A percentile compares a stretch with the other conserved stretches of the same genome.
Evolutionary conservation across 2,797 vertebrate species (phyloP).

Genomic region (Parotocinclus haroldoi): DNA sequence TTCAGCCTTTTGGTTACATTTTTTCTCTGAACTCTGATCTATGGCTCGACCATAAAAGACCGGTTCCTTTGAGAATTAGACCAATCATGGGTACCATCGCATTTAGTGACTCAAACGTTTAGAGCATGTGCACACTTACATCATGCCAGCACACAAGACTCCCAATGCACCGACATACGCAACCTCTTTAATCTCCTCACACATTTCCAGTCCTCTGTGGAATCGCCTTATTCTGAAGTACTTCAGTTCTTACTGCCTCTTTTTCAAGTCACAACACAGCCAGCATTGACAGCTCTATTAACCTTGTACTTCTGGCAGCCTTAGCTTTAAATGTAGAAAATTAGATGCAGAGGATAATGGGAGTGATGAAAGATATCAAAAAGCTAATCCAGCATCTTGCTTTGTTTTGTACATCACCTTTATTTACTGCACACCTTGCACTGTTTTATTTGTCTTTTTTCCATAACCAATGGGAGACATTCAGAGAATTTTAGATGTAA

Average conservation of each 20-base stretch:
- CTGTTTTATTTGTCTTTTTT: background rate
- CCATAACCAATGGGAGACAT: background rate
- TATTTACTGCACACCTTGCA: too few relatives aligned
- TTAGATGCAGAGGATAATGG: background rate
- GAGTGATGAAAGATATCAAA: background rate
- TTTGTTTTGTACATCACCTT: too few relatives aligned
- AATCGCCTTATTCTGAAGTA: slow-evolving; percentile 3
- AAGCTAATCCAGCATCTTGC: background rate
- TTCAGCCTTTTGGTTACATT: too few relatives aligned
- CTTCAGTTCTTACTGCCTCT: slow-evolving; percentile 4
- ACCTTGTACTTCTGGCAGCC: background rate
- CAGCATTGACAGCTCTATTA: slow-evolving; percentile 14
- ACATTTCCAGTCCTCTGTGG: background rate
- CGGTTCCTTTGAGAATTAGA: too few relatives aligned
- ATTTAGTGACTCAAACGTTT: too few relatives aligned
- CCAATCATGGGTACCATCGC: too few relatives aligned
- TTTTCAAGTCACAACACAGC: slow-evolving; percentile 41
- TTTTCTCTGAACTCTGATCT: too few relatives aligned
- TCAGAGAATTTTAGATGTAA: too few relatives aligned
- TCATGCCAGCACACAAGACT: too few relatives aligned
- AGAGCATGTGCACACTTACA: too few relatives aligned
- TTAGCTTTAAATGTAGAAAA: background rate
- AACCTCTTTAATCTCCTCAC: slow-evolving; percentile 4
- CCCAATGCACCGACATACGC: too few relatives aligned
- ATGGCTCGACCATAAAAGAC: too few relatives aligned